A percentile compares a stretch with the other conserved stretches of the same genome.
These are phyloP conservation scores for Lagopus leucura DNA, from an alignment of 2,113 vertebrate genomes.

Conservation along the genomic window DNA sequence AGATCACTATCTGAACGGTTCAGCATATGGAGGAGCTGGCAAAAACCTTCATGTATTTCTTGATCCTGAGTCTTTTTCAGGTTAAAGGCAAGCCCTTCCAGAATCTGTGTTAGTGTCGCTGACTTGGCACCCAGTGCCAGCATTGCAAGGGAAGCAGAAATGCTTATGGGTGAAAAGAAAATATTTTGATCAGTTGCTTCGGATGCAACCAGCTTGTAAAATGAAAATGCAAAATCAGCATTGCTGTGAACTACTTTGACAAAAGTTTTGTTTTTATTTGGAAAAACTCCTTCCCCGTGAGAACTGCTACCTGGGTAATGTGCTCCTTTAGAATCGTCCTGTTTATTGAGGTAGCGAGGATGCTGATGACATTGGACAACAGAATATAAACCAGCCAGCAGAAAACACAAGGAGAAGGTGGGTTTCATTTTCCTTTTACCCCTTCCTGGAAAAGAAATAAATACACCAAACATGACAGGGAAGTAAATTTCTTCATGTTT, in stretches of 20 bases:
- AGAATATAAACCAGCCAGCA: slow-evolving; percentile 7
- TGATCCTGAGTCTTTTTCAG: slow-evolving; percentile 17
- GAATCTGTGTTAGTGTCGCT: slow-evolving; percentile 80
- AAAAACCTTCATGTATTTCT: slow-evolving; percentile 77
- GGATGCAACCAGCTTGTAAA: slow-evolving; percentile 80
- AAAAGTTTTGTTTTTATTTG: background rate
- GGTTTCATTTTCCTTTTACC: slow-evolving; percentile 50
- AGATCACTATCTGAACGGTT: slow-evolving; percentile 56
- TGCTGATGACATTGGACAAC: slow-evolving; percentile 10
- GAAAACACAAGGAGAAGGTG: slow-evolving; percentile 27
- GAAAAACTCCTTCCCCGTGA: background rate
- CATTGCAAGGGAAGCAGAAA: slow-evolving; percentile 83
- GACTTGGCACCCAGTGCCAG: slow-evolving; percentile 80
- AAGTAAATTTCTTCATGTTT: background rate
- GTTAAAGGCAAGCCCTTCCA: slow-evolving; percentile 80
- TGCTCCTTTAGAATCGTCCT: background rate
- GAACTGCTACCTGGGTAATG: background rate
- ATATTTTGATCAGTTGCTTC: slow-evolving; percentile 73
- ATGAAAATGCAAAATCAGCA: slow-evolving; percentile 80
- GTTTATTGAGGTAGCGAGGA: background rate
- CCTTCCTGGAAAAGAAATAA: slow-evolving; percentile 46
- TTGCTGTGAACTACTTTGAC: slow-evolving; percentile 67
- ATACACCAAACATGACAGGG: background rate
- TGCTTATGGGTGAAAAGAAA: slow-evolving; percentile 89
- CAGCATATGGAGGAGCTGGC: slow-evolving; percentile 75